Base-by-base conservation (phyloP, 2,888 invertebrate species). In the Xylota sylvarum region DNA sequence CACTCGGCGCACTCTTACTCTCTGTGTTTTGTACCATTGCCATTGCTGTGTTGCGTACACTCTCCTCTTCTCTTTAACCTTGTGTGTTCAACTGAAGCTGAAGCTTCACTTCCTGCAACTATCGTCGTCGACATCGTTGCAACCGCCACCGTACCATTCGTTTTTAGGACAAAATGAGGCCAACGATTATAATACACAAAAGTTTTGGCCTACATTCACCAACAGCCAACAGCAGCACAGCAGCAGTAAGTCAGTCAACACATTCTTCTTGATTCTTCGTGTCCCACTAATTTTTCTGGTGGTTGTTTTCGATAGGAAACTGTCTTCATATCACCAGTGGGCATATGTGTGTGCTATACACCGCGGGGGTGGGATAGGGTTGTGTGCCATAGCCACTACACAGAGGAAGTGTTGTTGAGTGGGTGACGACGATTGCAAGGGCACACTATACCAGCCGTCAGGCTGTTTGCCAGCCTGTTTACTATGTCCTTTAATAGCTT, bases 101-200 rank as follows among this genome's bases (percentile, higher is more conserved):
- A 50, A 81, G 81, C 81, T 81, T 85, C 76, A 85, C 81, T 85
- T 85, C 85, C 85, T 85, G 85, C 64, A 73, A 79, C 64, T 74
- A 72, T 67, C 67, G 46, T 74, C 30, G 55, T 70, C 37, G 50
- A 55, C 50, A 37, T 52, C 32, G 60, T 58, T 72, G 72, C 35
- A 52, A 17, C 52, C 32, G 27, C 17, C 23, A 23, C 23, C 52
- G 37, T 27, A 67, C 62, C 67, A 56, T 83, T 83, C 60, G 55
- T 69, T 69, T 74, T 77, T 72, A 72, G 72, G 77, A 67, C 72
- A 82, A 77, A 82, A 62, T 67, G 86, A 73, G 86, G 86, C 69
- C 86, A 86, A 73, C 78, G 73, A 73, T 73, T 82, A 82, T 73
- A 67, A 78, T 82, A 43, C 62, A 86, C 58, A 86, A 72, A 86